Evolutionary conservation across 1,140 invertebrate genomes (phyloP).

Genomic region (Neodiprion fabricii): DNA sequence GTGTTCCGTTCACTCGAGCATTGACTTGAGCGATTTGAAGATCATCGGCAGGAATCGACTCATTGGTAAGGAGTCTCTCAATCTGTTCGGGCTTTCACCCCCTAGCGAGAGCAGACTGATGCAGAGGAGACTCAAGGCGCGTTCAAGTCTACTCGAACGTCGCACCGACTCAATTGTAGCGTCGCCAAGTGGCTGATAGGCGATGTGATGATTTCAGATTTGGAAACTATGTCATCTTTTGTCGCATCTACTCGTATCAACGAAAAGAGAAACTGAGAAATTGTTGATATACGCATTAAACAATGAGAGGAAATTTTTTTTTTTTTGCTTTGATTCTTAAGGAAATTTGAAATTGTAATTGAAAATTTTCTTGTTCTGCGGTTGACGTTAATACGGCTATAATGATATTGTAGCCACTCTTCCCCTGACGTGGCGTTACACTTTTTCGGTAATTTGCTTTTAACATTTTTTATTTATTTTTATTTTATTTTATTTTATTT

Average conservation of each 20-base stretch:
- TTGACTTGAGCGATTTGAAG: conserved; percentile 44
- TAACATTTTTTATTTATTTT: not conserved
- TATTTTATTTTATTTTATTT: conserved; percentile 11
- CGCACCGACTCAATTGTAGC: conserved; percentile 52
- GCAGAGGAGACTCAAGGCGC: conserved; percentile 73
- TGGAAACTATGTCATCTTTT: conserved; percentile 1
- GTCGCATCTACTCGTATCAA: conserved; percentile 13
- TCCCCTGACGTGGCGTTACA: not conserved
- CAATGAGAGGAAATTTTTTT: not conserved
- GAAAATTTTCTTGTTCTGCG: not conserved
- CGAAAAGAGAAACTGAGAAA: conserved; percentile 13
- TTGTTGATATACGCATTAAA: conserved; percentile 18
- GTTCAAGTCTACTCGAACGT: conserved; percentile 49
- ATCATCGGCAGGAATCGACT: conserved; percentile 47
- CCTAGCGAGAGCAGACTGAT: conserved; percentile 84
- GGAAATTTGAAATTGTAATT: too few relatives aligned
- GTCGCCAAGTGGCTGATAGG: conserved; percentile 54
- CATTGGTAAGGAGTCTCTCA: conserved; percentile 45
- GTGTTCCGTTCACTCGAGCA: conserved; percentile 42
- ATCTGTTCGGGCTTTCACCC: conserved; percentile 80
- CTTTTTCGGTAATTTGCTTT: conserved; percentile 16
- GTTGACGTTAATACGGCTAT: not conserved
- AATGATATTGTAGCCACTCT: conserved; percentile 7
- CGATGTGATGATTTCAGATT: not conserved
- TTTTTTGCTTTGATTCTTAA: conserved; percentile 8